Evolutionary conservation across 2,888 invertebrate species (phyloP).

Genomic region (Lasioglossum leucozonium): DNA sequence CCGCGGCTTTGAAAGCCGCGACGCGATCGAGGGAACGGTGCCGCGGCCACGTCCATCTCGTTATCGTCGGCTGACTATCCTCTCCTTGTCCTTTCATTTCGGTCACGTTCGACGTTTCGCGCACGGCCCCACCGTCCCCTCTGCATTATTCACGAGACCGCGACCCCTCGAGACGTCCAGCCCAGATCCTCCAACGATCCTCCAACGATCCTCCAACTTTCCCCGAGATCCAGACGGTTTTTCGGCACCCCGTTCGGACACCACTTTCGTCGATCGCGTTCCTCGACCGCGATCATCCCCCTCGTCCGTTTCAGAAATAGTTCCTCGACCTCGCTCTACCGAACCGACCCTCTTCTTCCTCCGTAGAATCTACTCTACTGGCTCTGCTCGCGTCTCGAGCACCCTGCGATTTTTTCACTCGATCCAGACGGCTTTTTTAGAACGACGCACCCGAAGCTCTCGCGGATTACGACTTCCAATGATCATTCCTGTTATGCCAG

Average conservation of each 20-base stretch:
- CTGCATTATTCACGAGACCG: constrained; percentile 65
- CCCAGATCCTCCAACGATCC: constrained; percentile 37
- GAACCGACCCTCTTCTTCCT: too few species aligned
- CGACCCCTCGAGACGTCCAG: constrained; percentile 34
- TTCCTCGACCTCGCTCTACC: neutral
- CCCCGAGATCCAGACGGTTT: constrained; percentile 12
- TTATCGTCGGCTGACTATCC: constrained; percentile 46
- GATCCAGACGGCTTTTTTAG: too few species aligned
- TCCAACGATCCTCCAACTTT: constrained; percentile 1
- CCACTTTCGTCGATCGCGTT: neutral
- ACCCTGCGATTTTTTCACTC: neutral
- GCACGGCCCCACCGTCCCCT: constrained; percentile 20
- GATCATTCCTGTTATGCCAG: neutral
- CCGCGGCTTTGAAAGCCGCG: constrained; percentile 38
- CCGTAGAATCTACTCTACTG: too few species aligned
- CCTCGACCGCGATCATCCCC: neutral
- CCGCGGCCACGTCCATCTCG: constrained; percentile 60
- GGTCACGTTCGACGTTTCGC: constrained; percentile 70
- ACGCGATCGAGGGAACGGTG: constrained; percentile 52
- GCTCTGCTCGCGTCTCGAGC: neutral
- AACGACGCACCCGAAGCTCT: neutral
- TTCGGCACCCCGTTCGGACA: neutral
- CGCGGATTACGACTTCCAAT: neutral
- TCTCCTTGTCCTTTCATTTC: constrained; percentile 67
- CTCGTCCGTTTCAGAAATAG: neutral